Evolutionary conservation across 1,140 invertebrate genomes (phyloP), one percentile per base, ranked within the genome.

Genomic region (Drosophila virilis): DNA sequence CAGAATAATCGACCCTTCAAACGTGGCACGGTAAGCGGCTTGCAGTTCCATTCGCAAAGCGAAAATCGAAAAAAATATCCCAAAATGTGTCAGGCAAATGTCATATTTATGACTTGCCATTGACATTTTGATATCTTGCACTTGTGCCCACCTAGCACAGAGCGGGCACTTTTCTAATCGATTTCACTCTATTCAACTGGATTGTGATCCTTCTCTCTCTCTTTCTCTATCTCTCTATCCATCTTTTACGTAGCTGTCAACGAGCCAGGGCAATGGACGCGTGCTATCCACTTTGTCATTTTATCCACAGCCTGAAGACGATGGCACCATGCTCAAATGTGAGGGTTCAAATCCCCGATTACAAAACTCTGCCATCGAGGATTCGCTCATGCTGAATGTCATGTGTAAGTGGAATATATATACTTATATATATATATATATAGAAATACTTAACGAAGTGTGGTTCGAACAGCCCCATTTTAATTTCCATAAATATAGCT

Each of bases 291-390:
- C 95, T 28, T 92, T 98, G 66, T 95, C 95, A 69, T 97, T 98
- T 92, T 94, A 95, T 66, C 97, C 97, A 9, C 93, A 94, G 50
- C 96, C 97, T 7, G 96, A 97, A 78, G 97, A 98, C 92, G 96
- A 97, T 88, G 95, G 95, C 3, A 96, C 95, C 32, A 94, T 95
- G 67, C 94, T 98, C 52, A 97, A 96, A 85, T 98, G 97, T 91
- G 95, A 96, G 74, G 97, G 96, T 1, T 95, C 96, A 88, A 98
- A 98, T 93, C 96, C 95, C 9, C 94, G 94, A 33, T 93, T 98
- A 35, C 94, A 94, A 35, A 94, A 94, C 43, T 94, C 95, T 52
- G 95, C 94, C 64, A 93, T 97, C 42, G 96, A 97, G 85, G 97
- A 98, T 90, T 94, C 94, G 40, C 95, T 97, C 90, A 94, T 94